phyloP scores from a whole-genome alignment of 2,888 invertebrate species.

The Hylaea fasciaria region DNA sequence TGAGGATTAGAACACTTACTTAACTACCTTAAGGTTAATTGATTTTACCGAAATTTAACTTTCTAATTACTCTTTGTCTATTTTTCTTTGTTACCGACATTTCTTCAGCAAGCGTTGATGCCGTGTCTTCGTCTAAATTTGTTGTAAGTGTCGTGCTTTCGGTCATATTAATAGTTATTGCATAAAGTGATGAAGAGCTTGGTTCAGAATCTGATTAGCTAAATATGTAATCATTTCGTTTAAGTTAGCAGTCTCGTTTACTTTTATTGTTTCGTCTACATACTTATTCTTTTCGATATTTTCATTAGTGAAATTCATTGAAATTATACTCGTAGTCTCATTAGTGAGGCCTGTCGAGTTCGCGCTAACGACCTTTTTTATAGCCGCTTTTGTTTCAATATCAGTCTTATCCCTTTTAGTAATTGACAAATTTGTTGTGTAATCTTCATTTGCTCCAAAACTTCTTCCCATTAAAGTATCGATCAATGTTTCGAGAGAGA shows the following conservation, averaged over 20 bases:
- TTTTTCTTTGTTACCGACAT: conserved; percentile 49
- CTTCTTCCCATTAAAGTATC: conserved; percentile 63
- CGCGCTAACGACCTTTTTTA: not conserved
- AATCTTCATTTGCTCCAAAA: conserved; percentile 47
- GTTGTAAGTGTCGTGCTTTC: not conserved
- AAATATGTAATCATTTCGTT: conserved; percentile 59
- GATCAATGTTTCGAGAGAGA: conserved; percentile 65
- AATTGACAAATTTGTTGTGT: conserved; percentile 19
- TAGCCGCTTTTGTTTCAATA: conserved; percentile 15
- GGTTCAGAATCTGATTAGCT: conserved; percentile 54
- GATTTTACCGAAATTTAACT: conserved; percentile 49
- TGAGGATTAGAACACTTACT: conserved; percentile 3
- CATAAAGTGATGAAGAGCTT: not conserved
- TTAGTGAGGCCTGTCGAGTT: conserved; percentile 5
- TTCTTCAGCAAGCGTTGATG: conserved; percentile 24
- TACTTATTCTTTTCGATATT: conserved; percentile 53
- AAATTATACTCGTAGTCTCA: conserved; percentile 34
- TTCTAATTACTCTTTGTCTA: conserved; percentile 50
- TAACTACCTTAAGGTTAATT: conserved; percentile 33
- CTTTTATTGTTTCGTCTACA: conserved; percentile 27
- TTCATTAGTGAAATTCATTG: conserved; percentile 51
- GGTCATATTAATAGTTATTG: not conserved
- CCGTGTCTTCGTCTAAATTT: not conserved
- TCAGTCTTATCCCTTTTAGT: conserved; percentile 20
- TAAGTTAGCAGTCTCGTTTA: conserved; percentile 44